These are phyloP conservation scores for Schizotus pectinicornis DNA, from an alignment of 2,888 invertebrate species.

Conservation along the genomic window DNA sequence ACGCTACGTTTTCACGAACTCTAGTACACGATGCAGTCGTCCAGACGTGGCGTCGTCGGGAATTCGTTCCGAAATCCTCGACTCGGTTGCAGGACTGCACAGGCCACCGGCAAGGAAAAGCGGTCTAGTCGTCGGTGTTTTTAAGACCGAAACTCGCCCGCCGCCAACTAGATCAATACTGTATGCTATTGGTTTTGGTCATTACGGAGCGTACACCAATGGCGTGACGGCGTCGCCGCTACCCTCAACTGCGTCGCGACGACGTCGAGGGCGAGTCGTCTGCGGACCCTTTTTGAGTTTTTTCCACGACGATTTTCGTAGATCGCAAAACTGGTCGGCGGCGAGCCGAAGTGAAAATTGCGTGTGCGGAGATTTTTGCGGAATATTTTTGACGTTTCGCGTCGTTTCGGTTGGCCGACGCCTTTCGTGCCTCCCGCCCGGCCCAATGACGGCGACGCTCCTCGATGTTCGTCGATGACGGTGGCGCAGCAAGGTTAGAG, in stretches of 20 bases:
- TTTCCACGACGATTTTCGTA: no score
- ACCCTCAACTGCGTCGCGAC: slow-evolving; percentile 31
- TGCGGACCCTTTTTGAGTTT: slow-evolving; percentile 1
- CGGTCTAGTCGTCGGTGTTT: slow-evolving; percentile 6
- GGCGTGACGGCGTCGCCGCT: slow-evolving; percentile 38
- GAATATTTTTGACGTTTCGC: slow-evolving; percentile 55
- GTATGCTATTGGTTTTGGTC: slow-evolving; percentile 44
- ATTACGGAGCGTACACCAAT: slow-evolving; percentile 40
- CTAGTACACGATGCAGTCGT: slow-evolving; percentile 22
- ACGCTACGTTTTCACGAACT: slow-evolving; percentile 21
- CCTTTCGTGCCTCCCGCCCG: slow-evolving; percentile 52
- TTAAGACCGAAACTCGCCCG: slow-evolving; percentile 19
- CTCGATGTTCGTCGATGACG: slow-evolving; percentile 56
- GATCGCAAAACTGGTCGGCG: slow-evolving; percentile 4
- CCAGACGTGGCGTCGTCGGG: slow-evolving; percentile 19
- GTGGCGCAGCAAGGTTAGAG: slow-evolving; percentile 47
- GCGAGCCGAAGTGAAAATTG: slow-evolving; percentile 1
- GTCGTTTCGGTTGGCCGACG: slow-evolving; percentile 53
- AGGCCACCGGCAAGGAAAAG: slow-evolving; percentile 4
- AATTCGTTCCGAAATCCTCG: slow-evolving; percentile 5
- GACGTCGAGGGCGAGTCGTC: slow-evolving; percentile 22
- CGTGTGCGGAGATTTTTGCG: slow-evolving; percentile 8
- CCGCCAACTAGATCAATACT: slow-evolving; percentile 38
- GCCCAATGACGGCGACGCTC: slow-evolving; percentile 35
- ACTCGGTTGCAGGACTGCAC: slow-evolving; percentile 21